These are phyloP conservation scores for Quadroppia sp. DNA, from an alignment of 2,888 invertebrate genomes.

Conservation along the genomic window DNA sequence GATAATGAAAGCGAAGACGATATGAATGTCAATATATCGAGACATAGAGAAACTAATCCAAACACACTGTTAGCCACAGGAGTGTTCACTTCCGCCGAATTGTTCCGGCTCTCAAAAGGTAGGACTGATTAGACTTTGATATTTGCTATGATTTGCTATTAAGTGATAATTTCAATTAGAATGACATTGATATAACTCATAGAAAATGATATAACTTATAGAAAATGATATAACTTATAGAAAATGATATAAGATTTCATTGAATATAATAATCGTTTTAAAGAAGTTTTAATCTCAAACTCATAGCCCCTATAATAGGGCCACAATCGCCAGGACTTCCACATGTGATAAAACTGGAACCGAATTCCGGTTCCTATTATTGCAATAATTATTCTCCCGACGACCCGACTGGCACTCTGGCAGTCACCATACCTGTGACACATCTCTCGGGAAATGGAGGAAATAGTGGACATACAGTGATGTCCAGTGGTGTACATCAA, in stretches of 20 bases:
- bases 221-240: too few relatives aligned
- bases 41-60: constrained; percentile 16
- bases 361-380: constrained; percentile 29
- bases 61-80: constrained; percentile 62
- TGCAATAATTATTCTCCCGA: constrained; percentile 34
- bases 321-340: constrained; percentile 32
- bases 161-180: too few relatives aligned
- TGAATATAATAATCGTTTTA: too few relatives aligned
- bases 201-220: too few relatives aligned
- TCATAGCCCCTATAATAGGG: constrained; percentile 12
- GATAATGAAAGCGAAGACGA: constrained; percentile 39
- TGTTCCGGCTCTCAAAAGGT: constrained; percentile 98
- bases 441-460: not conserved
- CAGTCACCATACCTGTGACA: constrained; percentile 12
- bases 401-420: constrained; percentile 11
- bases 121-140: constrained; percentile 49
- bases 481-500: not conserved
- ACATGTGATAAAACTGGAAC: constrained; percentile 30
- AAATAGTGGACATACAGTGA: not conserved
- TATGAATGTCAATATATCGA: constrained; percentile 23
- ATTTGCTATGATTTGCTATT: too few relatives aligned
- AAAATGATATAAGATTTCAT: too few relatives aligned
- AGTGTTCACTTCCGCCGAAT: constrained; percentile 98
- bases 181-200: too few relatives aligned
- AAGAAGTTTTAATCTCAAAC: not conserved